Base-by-base conservation (phyloP, 2,113 vertebrate species). In the Ibidorhyncha struthersii region DNA sequence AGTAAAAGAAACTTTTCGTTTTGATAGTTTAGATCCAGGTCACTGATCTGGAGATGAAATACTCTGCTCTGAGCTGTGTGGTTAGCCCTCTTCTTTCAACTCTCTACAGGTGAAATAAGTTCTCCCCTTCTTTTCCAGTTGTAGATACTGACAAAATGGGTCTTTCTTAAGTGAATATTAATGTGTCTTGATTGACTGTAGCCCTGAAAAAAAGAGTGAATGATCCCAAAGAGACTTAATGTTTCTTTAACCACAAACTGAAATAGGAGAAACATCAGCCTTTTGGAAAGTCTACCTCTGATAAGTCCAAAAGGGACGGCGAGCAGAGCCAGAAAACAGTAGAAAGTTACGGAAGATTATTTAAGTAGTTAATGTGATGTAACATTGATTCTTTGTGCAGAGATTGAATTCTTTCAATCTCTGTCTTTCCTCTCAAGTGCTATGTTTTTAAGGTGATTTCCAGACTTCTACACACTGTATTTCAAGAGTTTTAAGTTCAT, bases 401-500 rank as follows among this genome's bases (percentile, higher is more conserved):
- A 76, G 90, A 36, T 69, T 86, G 63, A 95, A 71, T 84, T 96
- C 81, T 93, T 91, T 74, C n/a, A n/a, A n/a, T n/a, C n/a, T n/a
- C 49, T 47, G n/a, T 94, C 71, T 82, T 93, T 92, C 70, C 50
- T 90, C 53, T 29, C 53, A 81, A 93, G 22, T 89, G 61, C 3
- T 71, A 79, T 58, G 8, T 88, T 95, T 96, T 84, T 59, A 90
- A 96, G 91, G 52, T 50, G 74, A 84, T 97, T 95, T 90, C 6
- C 56, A 83, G 87, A 92, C 58, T 85, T 97, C 32, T 61, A 71
- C 34, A 84, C 65, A 63, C 67, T 38, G n/a, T 65, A 82, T 94
- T 92, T 90, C 73, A 82, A 11, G 50, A 87, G 9, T 84, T 93
- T 96, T 91, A 79, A 58, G 73, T 73, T 89, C 40, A 86, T 59